Conservation (phyloP, 2,888 invertebrate species). For the Drosophila differens region DNA sequence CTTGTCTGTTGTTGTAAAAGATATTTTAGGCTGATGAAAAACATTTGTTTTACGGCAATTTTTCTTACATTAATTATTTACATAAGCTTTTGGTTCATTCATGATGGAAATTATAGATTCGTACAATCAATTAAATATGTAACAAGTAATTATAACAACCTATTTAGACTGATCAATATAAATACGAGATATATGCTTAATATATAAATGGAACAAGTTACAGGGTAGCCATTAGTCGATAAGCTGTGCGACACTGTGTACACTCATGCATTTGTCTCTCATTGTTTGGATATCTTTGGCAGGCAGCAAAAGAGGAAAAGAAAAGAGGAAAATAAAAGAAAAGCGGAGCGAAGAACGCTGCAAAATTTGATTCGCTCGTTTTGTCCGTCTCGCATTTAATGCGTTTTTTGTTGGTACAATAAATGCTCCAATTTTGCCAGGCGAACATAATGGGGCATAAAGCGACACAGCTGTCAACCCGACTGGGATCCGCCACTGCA, state of each 20-base stretch:
- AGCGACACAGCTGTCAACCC: slow-evolving; percentile 48
- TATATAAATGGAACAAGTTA: background rate
- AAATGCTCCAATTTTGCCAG: slow-evolving; percentile 86
- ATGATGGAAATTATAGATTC: background rate
- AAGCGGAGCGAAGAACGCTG: slow-evolving; percentile 28
- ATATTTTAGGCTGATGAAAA: background rate
- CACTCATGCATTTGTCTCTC: background rate
- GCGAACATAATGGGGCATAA: slow-evolving; percentile 80
- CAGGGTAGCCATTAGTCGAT: slow-evolving; percentile 12
- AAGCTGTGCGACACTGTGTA: background rate
- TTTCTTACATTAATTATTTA: background rate
- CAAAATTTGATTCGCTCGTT: slow-evolving; percentile 28
- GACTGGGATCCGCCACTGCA: slow-evolving; percentile 29
- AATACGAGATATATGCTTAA: background rate
- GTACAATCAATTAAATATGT: background rate
- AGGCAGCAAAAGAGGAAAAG: slow-evolving; percentile 2
- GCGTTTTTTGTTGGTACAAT: slow-evolving; percentile 84
- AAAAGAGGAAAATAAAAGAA: slow-evolving; percentile 8
- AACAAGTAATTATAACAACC: background rate
- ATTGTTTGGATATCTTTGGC: slow-evolving; percentile 15
- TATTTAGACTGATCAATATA: background rate
- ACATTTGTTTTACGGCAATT: background rate
- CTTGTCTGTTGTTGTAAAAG: background rate
- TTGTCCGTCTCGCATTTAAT: slow-evolving; percentile 51
- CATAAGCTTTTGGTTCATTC: background rate